phyloP scores from a whole-genome alignment of 2,113 vertebrate species.

The Leptodactylus fuscus region DNA sequence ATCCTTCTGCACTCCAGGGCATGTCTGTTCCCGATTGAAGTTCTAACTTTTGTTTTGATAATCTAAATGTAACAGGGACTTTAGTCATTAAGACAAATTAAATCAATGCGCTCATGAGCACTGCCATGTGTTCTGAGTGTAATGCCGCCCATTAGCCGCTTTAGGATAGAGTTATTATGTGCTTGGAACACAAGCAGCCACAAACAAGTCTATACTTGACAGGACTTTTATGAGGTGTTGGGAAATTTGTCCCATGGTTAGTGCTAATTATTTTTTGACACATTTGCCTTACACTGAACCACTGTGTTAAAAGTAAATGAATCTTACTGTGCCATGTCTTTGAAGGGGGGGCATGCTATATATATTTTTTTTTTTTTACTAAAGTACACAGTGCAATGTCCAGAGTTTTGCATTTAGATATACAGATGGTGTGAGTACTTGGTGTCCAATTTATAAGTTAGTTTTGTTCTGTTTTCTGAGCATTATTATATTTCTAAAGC shows the following conservation, averaged over 20 bases:
- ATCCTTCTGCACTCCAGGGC: slow-evolving; percentile 67
- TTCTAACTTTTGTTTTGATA: slow-evolving; percentile 55
- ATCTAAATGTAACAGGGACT: slow-evolving; percentile 68
- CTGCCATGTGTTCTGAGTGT: slow-evolving; percentile 69
- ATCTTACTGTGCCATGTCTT: neutral
- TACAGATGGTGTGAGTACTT: neutral
- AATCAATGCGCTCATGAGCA: slow-evolving; percentile 69
- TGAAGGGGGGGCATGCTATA: too few species aligned
- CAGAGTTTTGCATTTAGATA: neutral
- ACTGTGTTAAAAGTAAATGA: slow-evolving; percentile 20
- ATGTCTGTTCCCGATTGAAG: slow-evolving; percentile 70
- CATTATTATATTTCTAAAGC: neutral
- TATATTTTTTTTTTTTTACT: neutral
- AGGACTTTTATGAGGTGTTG: slow-evolving; percentile 41
- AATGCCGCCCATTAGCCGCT: slow-evolving; percentile 62
- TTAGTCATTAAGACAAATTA: slow-evolving; percentile 67
- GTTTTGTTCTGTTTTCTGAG: neutral
- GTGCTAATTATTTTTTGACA: slow-evolving; percentile 47
- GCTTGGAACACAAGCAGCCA: slow-evolving; percentile 31
- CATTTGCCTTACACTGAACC: neutral
- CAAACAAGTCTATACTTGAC: slow-evolving; percentile 30
- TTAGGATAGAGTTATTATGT: slow-evolving; percentile 65
- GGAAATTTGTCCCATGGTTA: slow-evolving; percentile 42
- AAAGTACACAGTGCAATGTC: neutral
- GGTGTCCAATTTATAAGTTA: neutral